phyloP scores from a whole-genome alignment of 2,113 vertebrate species.

The Tapirus terrestris region DNA sequence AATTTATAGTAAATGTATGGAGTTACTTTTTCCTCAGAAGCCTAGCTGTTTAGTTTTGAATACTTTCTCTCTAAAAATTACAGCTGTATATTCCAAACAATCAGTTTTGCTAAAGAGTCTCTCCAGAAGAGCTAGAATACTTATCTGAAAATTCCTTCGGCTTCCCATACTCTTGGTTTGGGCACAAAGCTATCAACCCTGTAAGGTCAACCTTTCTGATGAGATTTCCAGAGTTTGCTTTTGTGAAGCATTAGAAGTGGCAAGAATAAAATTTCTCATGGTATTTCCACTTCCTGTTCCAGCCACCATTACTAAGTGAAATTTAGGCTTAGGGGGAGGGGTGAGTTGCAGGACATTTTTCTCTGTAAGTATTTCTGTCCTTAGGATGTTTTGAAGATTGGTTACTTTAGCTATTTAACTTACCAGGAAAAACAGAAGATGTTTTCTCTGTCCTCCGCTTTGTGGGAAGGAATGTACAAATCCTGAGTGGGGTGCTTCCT shows the following conservation, averaged over 20 bases:
- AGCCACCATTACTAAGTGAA: conserved; percentile 73
- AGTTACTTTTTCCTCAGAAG: conserved; percentile 32
- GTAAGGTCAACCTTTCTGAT: conserved; percentile 72
- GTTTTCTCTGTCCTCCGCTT: not conserved
- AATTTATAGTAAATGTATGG: not conserved
- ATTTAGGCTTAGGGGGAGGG: conserved; percentile 53
- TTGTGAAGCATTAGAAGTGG: conserved; percentile 66
- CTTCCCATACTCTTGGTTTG: conserved; percentile 6
- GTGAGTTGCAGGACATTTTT: not conserved
- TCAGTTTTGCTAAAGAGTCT: not conserved
- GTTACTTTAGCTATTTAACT: conserved; percentile 31
- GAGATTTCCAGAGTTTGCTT: conserved; percentile 81
- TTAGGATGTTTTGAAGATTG: conserved; percentile 40
- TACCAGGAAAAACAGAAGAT: not conserved
- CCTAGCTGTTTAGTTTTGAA: conserved; percentile 34
- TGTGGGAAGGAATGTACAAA: not conserved
- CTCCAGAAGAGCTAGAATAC: not conserved
- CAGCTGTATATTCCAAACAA: conserved; percentile 34
- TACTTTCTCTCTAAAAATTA: conserved; percentile 36
- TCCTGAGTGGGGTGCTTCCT: not conserved
- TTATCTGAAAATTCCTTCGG: conserved; percentile 37
- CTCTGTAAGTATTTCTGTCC: conserved; percentile 54
- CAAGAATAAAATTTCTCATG: conserved; percentile 77
- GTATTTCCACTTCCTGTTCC: conserved; percentile 80
- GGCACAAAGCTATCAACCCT: conserved; percentile 25